These are phyloP conservation scores for Echeneis naucrates DNA, from an alignment of 2,797 vertebrate genomes.

Conservation along the genomic window DNA sequence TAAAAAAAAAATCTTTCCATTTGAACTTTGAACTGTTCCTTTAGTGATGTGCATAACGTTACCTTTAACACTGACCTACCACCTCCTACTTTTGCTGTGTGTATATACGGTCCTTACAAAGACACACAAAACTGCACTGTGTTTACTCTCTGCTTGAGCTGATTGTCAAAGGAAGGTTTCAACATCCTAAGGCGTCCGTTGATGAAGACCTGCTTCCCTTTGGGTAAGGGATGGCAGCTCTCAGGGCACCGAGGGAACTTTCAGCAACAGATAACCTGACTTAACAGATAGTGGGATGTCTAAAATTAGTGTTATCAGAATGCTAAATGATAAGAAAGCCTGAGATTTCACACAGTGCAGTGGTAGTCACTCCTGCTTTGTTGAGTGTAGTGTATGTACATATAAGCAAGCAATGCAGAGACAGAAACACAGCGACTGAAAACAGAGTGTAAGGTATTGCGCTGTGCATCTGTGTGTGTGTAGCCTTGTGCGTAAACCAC, in stretches of 20 bases:
- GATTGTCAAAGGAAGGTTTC: slow-evolving; percentile 58
- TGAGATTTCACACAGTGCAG: slow-evolving; percentile 65
- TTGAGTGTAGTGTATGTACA: slow-evolving; percentile 1
- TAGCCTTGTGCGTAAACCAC: too few species aligned
- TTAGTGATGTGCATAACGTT: background rate
- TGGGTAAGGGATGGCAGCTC: slow-evolving; percentile 52
- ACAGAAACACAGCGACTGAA: background rate
- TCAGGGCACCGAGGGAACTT: slow-evolving; percentile 33
- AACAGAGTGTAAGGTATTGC: too few species aligned
- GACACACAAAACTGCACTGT: slow-evolving; percentile 16
- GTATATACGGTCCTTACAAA: slow-evolving; percentile 25
- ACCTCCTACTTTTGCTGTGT: slow-evolving; percentile 9
- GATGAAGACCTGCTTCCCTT: slow-evolving; percentile 71
- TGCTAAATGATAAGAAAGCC: slow-evolving; percentile 64
- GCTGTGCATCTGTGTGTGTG: too few species aligned
- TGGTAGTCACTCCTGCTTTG: slow-evolving; percentile 39
- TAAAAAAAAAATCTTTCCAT: background rate
- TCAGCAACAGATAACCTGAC: slow-evolving; percentile 66
- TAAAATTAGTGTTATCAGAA: slow-evolving; percentile 80
- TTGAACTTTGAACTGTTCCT: background rate
- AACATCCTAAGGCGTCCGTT: slow-evolving; percentile 65
- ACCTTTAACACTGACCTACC: background rate
- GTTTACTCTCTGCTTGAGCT: slow-evolving; percentile 34
- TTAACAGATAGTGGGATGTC: slow-evolving; percentile 66
- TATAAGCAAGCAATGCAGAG: background rate